Percentiles rank a stretch among this genome's conserved stretches.
Evolutionary conservation across 2,113 vertebrate genomes (phyloP).

Genomic region (Microcebus griseorufus): DNA sequence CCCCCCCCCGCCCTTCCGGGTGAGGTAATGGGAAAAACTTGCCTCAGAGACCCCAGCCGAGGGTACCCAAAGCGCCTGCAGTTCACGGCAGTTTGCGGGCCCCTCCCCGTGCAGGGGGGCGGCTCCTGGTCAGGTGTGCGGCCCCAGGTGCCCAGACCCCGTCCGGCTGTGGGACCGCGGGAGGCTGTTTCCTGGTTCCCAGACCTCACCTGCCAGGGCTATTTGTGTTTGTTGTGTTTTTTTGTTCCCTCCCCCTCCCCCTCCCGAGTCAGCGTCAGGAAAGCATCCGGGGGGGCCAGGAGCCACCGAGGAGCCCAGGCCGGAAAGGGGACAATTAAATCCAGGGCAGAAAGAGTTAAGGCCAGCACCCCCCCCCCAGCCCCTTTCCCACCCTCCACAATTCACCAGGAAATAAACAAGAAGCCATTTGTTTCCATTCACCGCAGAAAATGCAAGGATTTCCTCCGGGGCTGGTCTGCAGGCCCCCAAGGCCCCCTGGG

Average conservation of each 20-base stretch:
- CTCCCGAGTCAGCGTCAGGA: not conserved
- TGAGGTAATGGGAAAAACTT: slow-evolving; percentile 73
- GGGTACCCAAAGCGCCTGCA: not conserved
- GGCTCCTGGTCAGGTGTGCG: accelerated
- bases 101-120: not conserved
- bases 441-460: slow-evolving; percentile 87
- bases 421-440: slow-evolving; percentile 84
- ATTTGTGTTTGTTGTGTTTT: slow-evolving; percentile 68
- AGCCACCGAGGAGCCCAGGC: not conserved
- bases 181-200: slow-evolving; percentile 72
- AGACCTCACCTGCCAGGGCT: slow-evolving; percentile 71
- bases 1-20: slow-evolving; percentile 57
- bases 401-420: slow-evolving; percentile 88
- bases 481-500: not conserved
- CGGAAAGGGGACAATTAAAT: slow-evolving; percentile 60
- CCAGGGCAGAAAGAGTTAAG: slow-evolving; percentile 79
- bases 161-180: not conserved
- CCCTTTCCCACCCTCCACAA: slow-evolving; percentile 78
- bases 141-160: not conserved
- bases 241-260: not conserved
- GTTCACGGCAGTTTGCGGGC: not conserved
- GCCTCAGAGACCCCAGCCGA: not conserved
- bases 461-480: slow-evolving; percentile 75
- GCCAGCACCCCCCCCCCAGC: slow-evolving; percentile 25
- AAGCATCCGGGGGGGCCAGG: not conserved